phyloP scores from a whole-genome alignment of 2,888 invertebrate species.

The Ochropacha duplaris region DNA sequence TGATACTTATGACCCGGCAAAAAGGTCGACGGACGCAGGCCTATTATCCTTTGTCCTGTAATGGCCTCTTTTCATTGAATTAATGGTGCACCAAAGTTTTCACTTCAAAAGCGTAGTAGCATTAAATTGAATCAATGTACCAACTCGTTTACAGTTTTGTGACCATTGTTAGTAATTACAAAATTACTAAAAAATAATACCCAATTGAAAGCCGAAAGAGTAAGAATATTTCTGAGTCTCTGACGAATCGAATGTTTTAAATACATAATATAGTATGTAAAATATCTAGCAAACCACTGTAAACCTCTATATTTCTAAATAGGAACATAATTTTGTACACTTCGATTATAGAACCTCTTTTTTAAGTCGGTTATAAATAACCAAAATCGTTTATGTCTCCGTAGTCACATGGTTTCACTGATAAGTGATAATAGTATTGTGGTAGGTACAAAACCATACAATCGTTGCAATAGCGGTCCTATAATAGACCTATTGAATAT shows the following conservation, averaged over 20 bases:
- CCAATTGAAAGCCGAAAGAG: no score
- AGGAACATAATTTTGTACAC: no score
- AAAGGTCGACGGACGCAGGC: no score
- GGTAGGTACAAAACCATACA: not conserved
- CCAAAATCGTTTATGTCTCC: not conserved
- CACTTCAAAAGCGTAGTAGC: constrained; percentile 1
- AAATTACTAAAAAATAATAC: no score
- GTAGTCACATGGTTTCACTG: not conserved
- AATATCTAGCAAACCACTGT: no score
- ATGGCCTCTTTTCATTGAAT: constrained; percentile 16
- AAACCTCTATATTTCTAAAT: no score
- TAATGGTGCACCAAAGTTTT: not conserved
- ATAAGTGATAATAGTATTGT: not conserved
- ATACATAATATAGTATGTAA: no score
- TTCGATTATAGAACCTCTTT: no score
- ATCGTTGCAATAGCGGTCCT: not conserved
- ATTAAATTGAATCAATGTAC: not conserved
- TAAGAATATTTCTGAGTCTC: no score
- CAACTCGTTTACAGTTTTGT: not conserved
- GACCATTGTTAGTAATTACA: not conserved
- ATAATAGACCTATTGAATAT: not conserved
- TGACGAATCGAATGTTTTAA: no score
- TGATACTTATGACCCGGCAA: no score
- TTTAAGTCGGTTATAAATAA: not conserved
- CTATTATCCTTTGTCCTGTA: constrained; percentile 48